Evolutionary conservation across 2,113 vertebrate genomes (phyloP).

Genomic region (Pseudorasbora parva): DNA sequence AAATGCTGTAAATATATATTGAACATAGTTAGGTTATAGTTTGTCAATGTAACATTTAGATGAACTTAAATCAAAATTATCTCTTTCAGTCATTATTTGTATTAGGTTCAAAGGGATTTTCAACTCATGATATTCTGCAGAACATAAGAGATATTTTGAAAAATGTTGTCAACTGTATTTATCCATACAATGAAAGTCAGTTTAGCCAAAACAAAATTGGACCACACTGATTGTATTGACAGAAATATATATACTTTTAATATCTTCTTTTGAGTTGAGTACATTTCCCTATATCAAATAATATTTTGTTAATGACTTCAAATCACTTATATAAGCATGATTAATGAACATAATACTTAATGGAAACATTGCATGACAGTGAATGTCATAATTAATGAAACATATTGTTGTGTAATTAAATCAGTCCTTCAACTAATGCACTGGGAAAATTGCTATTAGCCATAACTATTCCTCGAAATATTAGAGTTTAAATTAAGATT

Average conservation of each 20-base stretch:
- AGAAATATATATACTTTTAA: not conserved
- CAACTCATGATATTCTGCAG: not conserved
- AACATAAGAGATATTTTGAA: not conserved
- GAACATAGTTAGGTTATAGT: no score
- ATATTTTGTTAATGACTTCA: conserved; percentile 8
- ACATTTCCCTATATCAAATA: not conserved
- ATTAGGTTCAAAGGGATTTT: not conserved
- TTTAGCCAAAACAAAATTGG: not conserved
- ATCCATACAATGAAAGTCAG: not conserved
- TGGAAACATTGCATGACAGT: conserved; percentile 37
- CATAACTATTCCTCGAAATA: not conserved
- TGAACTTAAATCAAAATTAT: not conserved
- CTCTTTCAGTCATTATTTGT: no score
- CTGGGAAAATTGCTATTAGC: not conserved
- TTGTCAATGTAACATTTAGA: no score
- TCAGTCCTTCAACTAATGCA: not conserved
- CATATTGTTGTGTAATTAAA: conserved; percentile 43
- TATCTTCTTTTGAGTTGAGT: not conserved
- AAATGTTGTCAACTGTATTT: not conserved
- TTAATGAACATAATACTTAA: conserved; percentile 45
- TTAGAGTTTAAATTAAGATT: not conserved
- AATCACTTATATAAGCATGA: conserved; percentile 23
- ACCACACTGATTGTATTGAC: not conserved
- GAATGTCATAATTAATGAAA: conserved; percentile 48
- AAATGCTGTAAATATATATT: no score